These are phyloP conservation scores for Physeter macrocephalus DNA, from an alignment of 2,113 vertebrate genomes.

Conservation along the genomic window DNA sequence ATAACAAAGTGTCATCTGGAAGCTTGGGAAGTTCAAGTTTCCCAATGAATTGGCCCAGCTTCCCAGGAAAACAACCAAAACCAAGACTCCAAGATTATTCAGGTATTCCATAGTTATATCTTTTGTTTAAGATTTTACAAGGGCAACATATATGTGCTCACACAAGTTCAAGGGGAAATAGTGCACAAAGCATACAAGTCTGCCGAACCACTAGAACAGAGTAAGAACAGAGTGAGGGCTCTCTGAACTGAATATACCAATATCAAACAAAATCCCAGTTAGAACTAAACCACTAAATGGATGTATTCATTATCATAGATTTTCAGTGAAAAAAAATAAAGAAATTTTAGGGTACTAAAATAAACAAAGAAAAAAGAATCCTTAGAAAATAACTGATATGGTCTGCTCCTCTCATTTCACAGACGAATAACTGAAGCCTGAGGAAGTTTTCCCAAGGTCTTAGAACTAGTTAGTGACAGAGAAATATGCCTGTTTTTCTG, in stretches of 20 bases:
- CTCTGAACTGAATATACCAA: conserved; percentile 39
- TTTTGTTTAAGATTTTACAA: neutral
- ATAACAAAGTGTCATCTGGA: neutral
- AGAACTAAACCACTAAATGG: conserved; percentile 33
- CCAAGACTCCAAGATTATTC: neutral
- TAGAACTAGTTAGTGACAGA: neutral
- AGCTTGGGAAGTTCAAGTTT: neutral
- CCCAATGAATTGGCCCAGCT: neutral
- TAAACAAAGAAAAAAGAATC: neutral
- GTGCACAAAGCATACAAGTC: neutral
- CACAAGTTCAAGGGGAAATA: neutral
- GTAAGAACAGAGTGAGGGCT: neutral
- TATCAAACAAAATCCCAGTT: neutral
- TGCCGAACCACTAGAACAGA: conserved; percentile 1
- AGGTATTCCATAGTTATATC: neutral
- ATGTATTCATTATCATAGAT: neutral
- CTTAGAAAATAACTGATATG: neutral
- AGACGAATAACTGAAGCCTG: neutral
- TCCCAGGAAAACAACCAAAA: neutral
- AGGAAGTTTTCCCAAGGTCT: neutral
- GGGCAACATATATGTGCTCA: neutral
- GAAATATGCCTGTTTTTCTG: neutral
- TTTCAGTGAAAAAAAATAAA: neutral
- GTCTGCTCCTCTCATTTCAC: neutral
- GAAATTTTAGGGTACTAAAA: neutral